These are phyloP conservation scores for Mantis religiosa DNA, from an alignment of 2,888 invertebrate genomes.

Conservation along the genomic window DNA sequence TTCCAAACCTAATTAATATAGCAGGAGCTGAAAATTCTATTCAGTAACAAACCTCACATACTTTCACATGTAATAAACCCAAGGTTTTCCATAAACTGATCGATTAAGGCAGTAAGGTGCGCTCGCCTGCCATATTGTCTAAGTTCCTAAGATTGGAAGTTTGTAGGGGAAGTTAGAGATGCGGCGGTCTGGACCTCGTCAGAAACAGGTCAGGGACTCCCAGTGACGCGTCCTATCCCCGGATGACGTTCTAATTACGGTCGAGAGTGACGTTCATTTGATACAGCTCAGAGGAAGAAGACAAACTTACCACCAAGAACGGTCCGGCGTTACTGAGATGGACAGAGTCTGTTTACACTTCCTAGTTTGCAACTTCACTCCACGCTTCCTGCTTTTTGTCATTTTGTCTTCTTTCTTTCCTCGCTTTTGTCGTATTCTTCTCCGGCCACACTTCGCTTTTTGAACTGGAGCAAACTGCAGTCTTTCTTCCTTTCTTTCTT, in stretches of 20 bases:
- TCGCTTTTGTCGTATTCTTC: neutral
- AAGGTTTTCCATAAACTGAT: neutral
- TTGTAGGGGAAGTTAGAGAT: neutral
- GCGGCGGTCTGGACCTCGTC: neutral
- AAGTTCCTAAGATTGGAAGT: neutral
- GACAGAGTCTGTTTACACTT: neutral
- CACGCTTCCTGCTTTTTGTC: too few relatives aligned
- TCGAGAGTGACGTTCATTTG: slow-evolving; percentile 6
- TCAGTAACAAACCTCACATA: too few relatives aligned
- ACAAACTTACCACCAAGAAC: neutral
- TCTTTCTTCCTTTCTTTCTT: too few relatives aligned
- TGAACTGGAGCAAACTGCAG: too few relatives aligned
- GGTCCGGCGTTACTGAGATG: neutral
- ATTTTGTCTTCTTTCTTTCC: too few relatives aligned
- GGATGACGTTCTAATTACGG: slow-evolving; percentile 13
- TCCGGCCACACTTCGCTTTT: neutral
- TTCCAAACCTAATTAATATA: too few relatives aligned
- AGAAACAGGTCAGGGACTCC: neutral
- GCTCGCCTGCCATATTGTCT: neutral
- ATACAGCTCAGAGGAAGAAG: neutral
- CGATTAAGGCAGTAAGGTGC: neutral
- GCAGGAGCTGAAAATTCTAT: too few relatives aligned
- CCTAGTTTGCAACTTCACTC: neutral
- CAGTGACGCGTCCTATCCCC: neutral
- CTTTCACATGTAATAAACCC: too few relatives aligned